Percentiles rank a stretch among this genome's conserved stretches.
Evolutionary conservation across 2,113 vertebrate genomes (phyloP).

Genomic region (Amblyornis subalaris): DNA sequence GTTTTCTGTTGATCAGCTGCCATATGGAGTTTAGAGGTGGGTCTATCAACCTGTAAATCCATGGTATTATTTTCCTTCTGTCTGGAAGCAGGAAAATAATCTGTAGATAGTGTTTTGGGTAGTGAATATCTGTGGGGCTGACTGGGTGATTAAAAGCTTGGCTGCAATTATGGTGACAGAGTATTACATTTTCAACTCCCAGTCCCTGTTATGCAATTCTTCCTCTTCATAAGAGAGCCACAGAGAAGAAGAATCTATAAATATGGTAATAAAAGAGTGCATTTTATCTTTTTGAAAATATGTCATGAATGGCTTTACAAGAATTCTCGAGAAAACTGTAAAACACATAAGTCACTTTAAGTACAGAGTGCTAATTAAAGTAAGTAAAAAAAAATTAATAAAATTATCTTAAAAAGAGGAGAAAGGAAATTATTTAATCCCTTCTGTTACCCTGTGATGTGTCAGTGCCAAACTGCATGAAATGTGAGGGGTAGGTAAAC

Average conservation of each 20-base stretch:
- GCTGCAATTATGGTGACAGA: neutral
- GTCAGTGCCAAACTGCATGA: neutral
- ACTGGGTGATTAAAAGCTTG: neutral
- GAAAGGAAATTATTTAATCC: neutral
- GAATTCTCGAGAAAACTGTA: neutral
- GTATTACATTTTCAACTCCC: neutral
- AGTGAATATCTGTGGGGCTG: neutral
- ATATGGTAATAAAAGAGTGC: neutral
- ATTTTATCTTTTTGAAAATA: neutral
- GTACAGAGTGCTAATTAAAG: neutral
- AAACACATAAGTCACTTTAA: neutral
- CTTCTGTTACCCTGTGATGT: neutral
- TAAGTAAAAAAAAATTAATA: neutral
- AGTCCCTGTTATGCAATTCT: neutral
- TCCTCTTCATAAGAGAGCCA: neutral
- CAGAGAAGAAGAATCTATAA: neutral
- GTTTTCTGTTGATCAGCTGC: neutral
- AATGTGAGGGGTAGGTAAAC: neutral
- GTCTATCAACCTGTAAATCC: neutral
- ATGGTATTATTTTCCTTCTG: neutral
- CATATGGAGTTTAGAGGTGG: neutral
- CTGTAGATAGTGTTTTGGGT: neutral
- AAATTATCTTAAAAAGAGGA: neutral
- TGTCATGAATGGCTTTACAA: neutral
- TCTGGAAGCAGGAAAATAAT: neutral